phyloP scores from a whole-genome alignment of 2,113 vertebrate genomes.

The Saccopteryx bilineata region DNA sequence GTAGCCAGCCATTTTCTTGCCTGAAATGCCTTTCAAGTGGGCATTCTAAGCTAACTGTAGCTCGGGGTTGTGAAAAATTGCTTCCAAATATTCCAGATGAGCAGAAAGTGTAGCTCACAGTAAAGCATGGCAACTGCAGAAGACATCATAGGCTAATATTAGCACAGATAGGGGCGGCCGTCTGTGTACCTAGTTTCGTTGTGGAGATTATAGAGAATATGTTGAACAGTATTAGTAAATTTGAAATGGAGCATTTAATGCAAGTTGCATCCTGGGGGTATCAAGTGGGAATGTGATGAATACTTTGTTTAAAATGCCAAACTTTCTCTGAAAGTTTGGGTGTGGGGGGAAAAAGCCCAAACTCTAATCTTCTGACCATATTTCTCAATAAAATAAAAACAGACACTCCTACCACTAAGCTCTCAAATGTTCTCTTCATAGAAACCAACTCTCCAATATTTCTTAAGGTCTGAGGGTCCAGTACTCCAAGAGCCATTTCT shows the following conservation, averaged over 20 bases:
- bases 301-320: not conserved
- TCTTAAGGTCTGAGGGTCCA: not conserved
- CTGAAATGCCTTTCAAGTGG: slow-evolving; percentile 31
- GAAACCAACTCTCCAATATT: not conserved
- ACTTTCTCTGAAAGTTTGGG: not conserved
- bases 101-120: not conserved
- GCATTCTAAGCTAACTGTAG: not conserved
- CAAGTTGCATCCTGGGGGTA: not conserved
- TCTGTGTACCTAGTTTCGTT: not conserved
- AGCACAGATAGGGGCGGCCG: not conserved
- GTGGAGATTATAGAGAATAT: not conserved
- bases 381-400: slow-evolving; percentile 13
- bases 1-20: slow-evolving; percentile 81
- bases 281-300: not conserved
- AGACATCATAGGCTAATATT: not conserved
- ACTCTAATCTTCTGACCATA: not conserved
- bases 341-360: not conserved
- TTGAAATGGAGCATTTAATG: not conserved
- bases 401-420: not conserved
- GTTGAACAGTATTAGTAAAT: not conserved
- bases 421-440: not conserved
- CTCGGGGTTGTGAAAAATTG: slow-evolving; percentile 52
- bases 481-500: not conserved
- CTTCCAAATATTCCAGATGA: slow-evolving; percentile 37
- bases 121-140: not conserved